Evolutionary conservation across 2,113 vertebrate species (phyloP).

Genomic region (Baryphthengus martii): DNA sequence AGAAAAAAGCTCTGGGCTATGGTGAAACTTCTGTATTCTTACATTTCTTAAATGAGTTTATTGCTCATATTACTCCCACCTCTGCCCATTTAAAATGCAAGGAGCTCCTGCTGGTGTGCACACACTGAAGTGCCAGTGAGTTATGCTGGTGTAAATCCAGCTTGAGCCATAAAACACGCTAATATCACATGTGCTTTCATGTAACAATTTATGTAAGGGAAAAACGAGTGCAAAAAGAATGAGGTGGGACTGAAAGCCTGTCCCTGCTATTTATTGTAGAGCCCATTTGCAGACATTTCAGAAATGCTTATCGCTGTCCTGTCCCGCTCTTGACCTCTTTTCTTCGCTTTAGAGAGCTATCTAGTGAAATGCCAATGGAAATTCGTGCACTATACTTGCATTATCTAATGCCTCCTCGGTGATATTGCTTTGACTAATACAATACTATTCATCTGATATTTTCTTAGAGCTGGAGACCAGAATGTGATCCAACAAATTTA

Average conservation of each 20-base stretch:
- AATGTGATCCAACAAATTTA: not conserved
- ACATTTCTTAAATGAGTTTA: not conserved
- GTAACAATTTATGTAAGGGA: not conserved
- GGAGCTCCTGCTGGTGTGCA: not conserved
- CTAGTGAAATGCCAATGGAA: not conserved
- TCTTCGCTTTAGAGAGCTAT: not conserved
- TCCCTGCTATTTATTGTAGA: not conserved
- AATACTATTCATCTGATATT: not conserved
- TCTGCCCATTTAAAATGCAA: not conserved
- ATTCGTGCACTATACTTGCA: not conserved
- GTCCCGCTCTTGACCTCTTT: not conserved
- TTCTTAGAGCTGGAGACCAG: not conserved
- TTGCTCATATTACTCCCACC: not conserved
- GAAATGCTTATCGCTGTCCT: not conserved
- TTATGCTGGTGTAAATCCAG: not conserved
- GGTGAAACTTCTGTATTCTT: not conserved
- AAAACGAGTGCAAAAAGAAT: not conserved
- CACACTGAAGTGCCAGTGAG: not conserved
- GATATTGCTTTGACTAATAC: not conserved
- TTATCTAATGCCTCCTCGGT: not conserved
- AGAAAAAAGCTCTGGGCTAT: accelerated
- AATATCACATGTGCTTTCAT: not conserved
- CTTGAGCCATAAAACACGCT: not conserved
- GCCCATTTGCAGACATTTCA: not conserved
- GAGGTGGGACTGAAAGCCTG: not conserved